A percentile compares a stretch with the other conserved stretches of the same genome.
Conservation (phyloP, 1,140 invertebrate species). For the Heliconius nattereri region DNA sequence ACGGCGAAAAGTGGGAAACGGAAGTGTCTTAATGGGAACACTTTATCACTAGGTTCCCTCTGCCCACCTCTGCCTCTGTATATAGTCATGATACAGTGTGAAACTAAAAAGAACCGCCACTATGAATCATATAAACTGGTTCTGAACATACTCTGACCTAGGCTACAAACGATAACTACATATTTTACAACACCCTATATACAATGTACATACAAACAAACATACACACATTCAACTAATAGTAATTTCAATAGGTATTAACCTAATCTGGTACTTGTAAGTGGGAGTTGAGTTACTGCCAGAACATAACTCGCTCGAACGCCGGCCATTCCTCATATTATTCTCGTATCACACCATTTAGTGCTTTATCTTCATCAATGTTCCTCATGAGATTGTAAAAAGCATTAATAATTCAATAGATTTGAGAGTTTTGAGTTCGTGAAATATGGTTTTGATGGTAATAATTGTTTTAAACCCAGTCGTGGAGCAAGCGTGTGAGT, state of each 20-base stretch:
- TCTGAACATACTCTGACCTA: background rate
- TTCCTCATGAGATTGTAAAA: conserved; percentile 31
- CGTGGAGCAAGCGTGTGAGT: too few relatives aligned
- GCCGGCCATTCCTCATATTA: conserved; percentile 36
- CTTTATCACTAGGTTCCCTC: too few relatives aligned
- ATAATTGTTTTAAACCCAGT: too few relatives aligned
- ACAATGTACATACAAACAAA: background rate
- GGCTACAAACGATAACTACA: background rate
- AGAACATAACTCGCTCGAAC: conserved; percentile 26
- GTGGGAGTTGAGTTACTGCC: conserved; percentile 36
- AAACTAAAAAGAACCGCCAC: too few relatives aligned
- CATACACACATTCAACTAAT: background rate
- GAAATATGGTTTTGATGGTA: background rate
- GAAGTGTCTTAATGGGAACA: too few relatives aligned
- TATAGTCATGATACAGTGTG: too few relatives aligned
- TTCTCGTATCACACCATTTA: conserved; percentile 32
- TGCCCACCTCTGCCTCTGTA: too few relatives aligned
- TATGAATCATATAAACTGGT: background rate
- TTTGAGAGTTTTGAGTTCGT: conserved; percentile 2
- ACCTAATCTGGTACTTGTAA: conserved; percentile 31
- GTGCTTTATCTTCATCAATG: conserved; percentile 36
- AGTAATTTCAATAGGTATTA: conserved; percentile 2
- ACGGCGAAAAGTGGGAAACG: too few relatives aligned
- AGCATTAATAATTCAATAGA: conserved; percentile 32
- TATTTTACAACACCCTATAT: background rate